phyloP scores from a whole-genome alignment of 2,888 invertebrate genomes.

The Choreutis nemorana region DNA sequence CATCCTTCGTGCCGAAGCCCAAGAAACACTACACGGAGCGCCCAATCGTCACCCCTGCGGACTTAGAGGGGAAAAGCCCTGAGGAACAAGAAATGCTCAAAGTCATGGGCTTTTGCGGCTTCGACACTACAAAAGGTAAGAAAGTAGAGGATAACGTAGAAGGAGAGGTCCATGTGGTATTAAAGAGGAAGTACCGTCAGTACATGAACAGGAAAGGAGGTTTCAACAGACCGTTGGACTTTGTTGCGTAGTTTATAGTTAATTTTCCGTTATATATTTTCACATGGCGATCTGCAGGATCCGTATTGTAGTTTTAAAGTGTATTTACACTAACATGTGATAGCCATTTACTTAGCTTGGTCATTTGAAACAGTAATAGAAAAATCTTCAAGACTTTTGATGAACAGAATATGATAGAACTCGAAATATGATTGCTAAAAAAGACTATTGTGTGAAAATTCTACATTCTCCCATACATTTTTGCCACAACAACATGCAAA shows the following conservation, averaged over 20 bases:
- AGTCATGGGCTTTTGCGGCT: slow-evolving; percentile 96
- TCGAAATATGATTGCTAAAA: too few relatives aligned
- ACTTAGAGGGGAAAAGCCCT: slow-evolving; percentile 88
- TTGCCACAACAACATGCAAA: too few relatives aligned
- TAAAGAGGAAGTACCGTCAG: slow-evolving; percentile 96
- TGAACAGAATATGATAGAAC: too few relatives aligned
- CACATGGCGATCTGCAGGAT: too few relatives aligned
- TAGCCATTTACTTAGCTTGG: too few relatives aligned
- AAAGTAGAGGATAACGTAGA: slow-evolving; percentile 93
- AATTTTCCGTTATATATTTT: too few relatives aligned
- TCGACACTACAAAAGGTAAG: slow-evolving; percentile 96
- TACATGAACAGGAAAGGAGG: slow-evolving; percentile 99
- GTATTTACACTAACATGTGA: too few relatives aligned
- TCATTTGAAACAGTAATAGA: too few relatives aligned
- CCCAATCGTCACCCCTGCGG: slow-evolving; percentile 79
- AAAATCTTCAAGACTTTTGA: too few relatives aligned
- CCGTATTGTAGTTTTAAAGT: too few relatives aligned
- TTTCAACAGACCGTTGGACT: slow-evolving; percentile 97
- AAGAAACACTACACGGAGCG: slow-evolving; percentile 62
- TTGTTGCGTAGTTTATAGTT: slow-evolving; percentile 87
- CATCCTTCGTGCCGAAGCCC: slow-evolving; percentile 40
- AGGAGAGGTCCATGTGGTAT: slow-evolving; percentile 94
- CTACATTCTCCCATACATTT: too few relatives aligned
- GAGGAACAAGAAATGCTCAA: slow-evolving; percentile 96
- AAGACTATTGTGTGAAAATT: too few relatives aligned